A percentile compares a stretch with the other conserved stretches of the same genome.
Conservation (phyloP, 2,888 invertebrate species). For the Andrena fulva region DNA sequence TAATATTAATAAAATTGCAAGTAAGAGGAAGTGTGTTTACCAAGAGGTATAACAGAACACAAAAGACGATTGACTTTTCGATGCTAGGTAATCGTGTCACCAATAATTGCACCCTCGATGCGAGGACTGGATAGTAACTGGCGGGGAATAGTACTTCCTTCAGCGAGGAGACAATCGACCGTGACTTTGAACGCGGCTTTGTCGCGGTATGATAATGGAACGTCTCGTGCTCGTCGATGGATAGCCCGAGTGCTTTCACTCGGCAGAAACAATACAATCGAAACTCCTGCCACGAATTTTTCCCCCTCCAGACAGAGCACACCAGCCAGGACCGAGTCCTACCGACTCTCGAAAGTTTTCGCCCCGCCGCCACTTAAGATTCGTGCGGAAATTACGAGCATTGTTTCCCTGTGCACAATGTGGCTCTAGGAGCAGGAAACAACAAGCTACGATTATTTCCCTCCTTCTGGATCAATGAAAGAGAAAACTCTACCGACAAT, state of each 20-base stretch:
- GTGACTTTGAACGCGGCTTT: conserved; percentile 49
- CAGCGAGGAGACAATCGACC: conserved; percentile 43
- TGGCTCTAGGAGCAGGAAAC: conserved; percentile 20
- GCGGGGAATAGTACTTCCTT: conserved; percentile 40
- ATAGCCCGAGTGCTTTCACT: conserved; percentile 40
- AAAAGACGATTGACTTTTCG: conserved; percentile 13
- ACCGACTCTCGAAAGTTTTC: conserved; percentile 44
- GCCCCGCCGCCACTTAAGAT: conserved; percentile 47
- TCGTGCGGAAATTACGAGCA: conserved; percentile 50
- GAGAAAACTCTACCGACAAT: conserved; percentile 9
- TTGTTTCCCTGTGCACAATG: conserved; percentile 56
- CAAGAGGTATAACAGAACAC: neutral
- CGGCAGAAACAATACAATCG: conserved; percentile 55
- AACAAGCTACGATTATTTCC: conserved; percentile 13
- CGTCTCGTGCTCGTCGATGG: conserved; percentile 41
- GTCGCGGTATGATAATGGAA: conserved; percentile 49
- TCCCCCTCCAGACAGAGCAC: neutral
- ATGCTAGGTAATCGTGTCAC: conserved; percentile 21
- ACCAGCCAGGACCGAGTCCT: neutral
- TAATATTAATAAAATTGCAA: neutral
- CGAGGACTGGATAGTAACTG: conserved; percentile 31
- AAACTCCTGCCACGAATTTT: conserved; percentile 51
- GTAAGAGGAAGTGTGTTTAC: neutral
- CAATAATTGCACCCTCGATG: conserved; percentile 30
- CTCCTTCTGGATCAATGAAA: neutral